These are phyloP conservation scores for Drosophila hamatofila DNA, from an alignment of 2,888 invertebrate species.

Conservation along the genomic window DNA sequence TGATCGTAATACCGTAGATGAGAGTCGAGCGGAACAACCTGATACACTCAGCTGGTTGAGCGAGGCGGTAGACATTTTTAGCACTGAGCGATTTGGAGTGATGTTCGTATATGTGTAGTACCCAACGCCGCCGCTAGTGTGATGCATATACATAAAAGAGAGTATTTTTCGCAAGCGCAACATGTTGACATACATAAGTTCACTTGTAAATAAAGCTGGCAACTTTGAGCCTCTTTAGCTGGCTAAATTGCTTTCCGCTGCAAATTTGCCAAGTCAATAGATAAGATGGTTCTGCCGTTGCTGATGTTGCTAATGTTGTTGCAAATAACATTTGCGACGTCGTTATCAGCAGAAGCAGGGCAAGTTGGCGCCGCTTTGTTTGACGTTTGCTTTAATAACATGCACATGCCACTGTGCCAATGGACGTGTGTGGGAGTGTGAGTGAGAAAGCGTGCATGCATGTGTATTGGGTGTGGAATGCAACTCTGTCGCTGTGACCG, in stretches of 20 bases:
- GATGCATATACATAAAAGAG: constrained; percentile 10
- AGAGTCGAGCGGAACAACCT: constrained; percentile 19
- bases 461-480: constrained; percentile 20
- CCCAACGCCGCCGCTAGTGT: constrained; percentile 24
- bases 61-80: constrained; percentile 9
- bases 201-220: constrained; percentile 29
- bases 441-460: not conserved
- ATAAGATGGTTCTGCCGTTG: constrained; percentile 12
- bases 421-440: constrained; percentile 3
- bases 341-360: constrained; percentile 46
- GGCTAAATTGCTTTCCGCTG: not conserved
- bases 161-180: constrained; percentile 17
- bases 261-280: constrained; percentile 11
- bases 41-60: constrained; percentile 10
- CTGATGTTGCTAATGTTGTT: constrained; percentile 19
- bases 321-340: constrained; percentile 40
- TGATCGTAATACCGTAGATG: constrained; percentile 45
- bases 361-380: constrained; percentile 39
- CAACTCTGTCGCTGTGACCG: constrained; percentile 29
- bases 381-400: constrained; percentile 37
- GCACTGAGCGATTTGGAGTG: constrained; percentile 29
- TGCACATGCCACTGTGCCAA: constrained; percentile 22
- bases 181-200: constrained; percentile 24
- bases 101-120: constrained; percentile 26
- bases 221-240: constrained; percentile 6